These are phyloP conservation scores for Tinea pellionella DNA, from an alignment of 2,888 invertebrate species.

Conservation along the genomic window DNA sequence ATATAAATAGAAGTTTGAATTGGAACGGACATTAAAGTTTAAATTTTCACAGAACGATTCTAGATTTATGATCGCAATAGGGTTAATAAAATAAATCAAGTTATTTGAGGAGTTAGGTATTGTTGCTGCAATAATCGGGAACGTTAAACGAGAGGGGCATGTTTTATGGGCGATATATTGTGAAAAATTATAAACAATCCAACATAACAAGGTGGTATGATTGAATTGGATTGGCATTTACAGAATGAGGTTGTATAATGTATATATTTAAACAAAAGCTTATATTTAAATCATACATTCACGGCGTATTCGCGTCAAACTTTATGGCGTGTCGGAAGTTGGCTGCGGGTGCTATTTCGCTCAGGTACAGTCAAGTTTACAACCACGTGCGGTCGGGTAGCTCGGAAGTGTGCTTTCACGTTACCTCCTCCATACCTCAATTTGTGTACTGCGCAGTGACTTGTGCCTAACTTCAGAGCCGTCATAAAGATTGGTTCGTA, in stretches of 20 bases:
- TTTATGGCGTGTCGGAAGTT: too few relatives aligned
- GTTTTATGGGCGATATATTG: not conserved
- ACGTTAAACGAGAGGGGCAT: not conserved
- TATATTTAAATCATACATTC: too few relatives aligned
- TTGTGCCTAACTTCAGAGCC: too few relatives aligned
- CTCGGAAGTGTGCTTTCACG: too few relatives aligned
- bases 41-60: slow-evolving; percentile 37
- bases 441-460: too few relatives aligned
- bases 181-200: not conserved
- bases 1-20: slow-evolving; percentile 51
- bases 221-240: not conserved
- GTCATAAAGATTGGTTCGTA: too few relatives aligned
- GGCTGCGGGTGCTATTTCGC: too few relatives aligned
- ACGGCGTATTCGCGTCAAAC: too few relatives aligned
- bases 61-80: slow-evolving; percentile 32
- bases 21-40: slow-evolving; percentile 34
- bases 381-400: too few relatives aligned
- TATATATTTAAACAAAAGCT: not conserved
- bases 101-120: slow-evolving; percentile 4
- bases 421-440: too few relatives aligned
- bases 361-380: too few relatives aligned
- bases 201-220: not conserved
- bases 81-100: slow-evolving; percentile 28
- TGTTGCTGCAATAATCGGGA: slow-evolving; percentile 5
- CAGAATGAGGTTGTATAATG: too few relatives aligned